phyloP scores from a whole-genome alignment of 1,140 invertebrate genomes.

The Macrobrachium rosenbergii region DNA sequence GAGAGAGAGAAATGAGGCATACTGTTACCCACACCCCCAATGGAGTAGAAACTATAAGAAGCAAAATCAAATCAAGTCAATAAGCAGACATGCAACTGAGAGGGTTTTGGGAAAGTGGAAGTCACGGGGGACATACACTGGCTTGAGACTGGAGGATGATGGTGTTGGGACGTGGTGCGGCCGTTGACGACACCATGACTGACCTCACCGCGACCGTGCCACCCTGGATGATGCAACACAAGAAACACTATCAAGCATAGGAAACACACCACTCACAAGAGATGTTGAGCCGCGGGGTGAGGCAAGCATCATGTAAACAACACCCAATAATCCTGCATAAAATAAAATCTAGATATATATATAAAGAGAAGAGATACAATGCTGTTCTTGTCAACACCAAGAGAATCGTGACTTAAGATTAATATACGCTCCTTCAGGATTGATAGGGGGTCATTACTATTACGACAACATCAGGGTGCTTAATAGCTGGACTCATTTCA shows the following conservation, averaged over 20 bases:
- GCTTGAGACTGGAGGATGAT: conserved; percentile 58
- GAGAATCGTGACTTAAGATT: no score
- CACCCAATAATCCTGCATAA: not conserved
- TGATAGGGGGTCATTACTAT: no score
- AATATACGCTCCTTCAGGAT: no score
- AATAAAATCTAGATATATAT: no score
- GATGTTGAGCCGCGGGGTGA: not conserved
- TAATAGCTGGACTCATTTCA: no score
- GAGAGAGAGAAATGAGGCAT: no score
- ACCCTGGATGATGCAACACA: conserved; percentile 53
- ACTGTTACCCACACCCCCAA: no score
- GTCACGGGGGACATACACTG: conserved; percentile 53
- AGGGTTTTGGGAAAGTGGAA: not conserved
- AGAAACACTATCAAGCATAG: conserved; percentile 32
- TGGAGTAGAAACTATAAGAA: no score
- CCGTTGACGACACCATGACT: conserved; percentile 50
- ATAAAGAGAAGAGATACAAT: not conserved
- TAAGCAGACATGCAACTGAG: not conserved
- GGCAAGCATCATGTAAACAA: not conserved
- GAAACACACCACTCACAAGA: conserved; percentile 42
- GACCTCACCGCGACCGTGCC: conserved; percentile 57
- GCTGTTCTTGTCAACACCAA: no score
- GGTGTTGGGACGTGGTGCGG: conserved; percentile 44
- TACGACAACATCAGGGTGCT: no score
- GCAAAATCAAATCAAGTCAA: no score